Base-by-base conservation (phyloP, 2,888 invertebrate species). In the Aelia acuminata region DNA sequence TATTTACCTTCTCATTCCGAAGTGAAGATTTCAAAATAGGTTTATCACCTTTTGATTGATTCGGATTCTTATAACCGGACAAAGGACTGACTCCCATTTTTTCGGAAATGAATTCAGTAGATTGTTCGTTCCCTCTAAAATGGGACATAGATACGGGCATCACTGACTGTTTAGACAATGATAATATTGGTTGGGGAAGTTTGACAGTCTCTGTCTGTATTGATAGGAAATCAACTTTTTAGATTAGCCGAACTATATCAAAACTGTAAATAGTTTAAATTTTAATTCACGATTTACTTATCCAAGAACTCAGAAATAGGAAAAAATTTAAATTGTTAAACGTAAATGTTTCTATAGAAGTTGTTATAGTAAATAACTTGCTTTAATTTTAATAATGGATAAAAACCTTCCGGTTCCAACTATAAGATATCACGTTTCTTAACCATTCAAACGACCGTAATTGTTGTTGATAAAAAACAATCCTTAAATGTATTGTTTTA, bases 191-290 rank as follows among this genome's bases (percentile, higher is more conserved):
- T 35, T 70, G 63, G 5, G 26, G 26, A 26, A 57, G 57, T 57
- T 57, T 26, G 57, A 57, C 57, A 57, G 57, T 35, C 31, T 35
- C 63, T 35, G 63, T 70, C 63, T 35, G 63, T 70, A 35, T 70
- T 70, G 63, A 70, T 70, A 70, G 63, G 31, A 31, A 70, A 70
- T 70, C 63, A 70, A 70, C 63, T 70, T 35, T 70, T 70, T 70
- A 26, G 63, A 70, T 70, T 70, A 70, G 63, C 2, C 7, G 2
- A 22, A 18, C 18, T 35, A 18, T 70, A 70, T 1, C 5, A 35
- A 18, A 70, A 70, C 7, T 70, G 35, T 15, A 35, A 35, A 70
- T 18, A 70, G 63, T 35, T 35, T 20, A 35, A 18, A 15, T 35
- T 31, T 57, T 35, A n/a, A n/a, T n/a, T n/a, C n/a, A n/a, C n/a